Base-by-base conservation (phyloP, 1,140 invertebrate genomes). In the Palaemon carinicauda region DNA sequence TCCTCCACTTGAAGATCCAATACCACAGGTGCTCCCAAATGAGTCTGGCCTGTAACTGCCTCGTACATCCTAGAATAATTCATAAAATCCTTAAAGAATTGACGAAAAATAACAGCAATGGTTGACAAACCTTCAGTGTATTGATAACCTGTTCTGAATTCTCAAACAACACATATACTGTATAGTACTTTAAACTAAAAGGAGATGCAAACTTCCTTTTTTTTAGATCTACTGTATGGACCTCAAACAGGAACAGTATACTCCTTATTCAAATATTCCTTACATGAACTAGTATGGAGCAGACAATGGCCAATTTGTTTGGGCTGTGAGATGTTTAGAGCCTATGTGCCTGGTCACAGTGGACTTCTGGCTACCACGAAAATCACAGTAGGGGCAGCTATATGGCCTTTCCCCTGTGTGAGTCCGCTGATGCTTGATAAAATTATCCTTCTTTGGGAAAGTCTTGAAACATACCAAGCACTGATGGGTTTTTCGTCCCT, bases 11-110 rank as follows among this genome's bases (percentile, higher is more conserved):
- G 60, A 31, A 29, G 56, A 17, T 21, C 33, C 83, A 71, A 56
- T 74, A 65, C 77, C 77, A 53, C 74, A 50, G 17, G 65, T 71
- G 54, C 83, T 71, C 31, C 54, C 65, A 74, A 51, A 86, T 29
- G 56, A 31, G 60, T 80, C 77, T 60, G 65, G 83, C 65, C 83
- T 80, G 80, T 80, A 86, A 65, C 83, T 69, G 75, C 83, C 50
- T 24, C 83, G 73, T 73, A 84, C 82, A 78, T 51, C 82, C 82
- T 84, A 84, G 73, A 84, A 82, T 52, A 84, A 31, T 75, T 71
- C 41, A 74, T 53, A 54, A 78, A 65, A 82, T 65, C 65, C 71
- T 69, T 69, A 82, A n/a, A 65, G 74, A 50, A 82, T 74, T 41
- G 74, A 65, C 51, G 74, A n/a, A n/a, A n/a, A 51, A 51, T 29